Evolutionary conservation across 2,797 vertebrate species (phyloP), one percentile per base, ranked within the genome.

Genomic region (Luscinia megarhynchos): DNA sequence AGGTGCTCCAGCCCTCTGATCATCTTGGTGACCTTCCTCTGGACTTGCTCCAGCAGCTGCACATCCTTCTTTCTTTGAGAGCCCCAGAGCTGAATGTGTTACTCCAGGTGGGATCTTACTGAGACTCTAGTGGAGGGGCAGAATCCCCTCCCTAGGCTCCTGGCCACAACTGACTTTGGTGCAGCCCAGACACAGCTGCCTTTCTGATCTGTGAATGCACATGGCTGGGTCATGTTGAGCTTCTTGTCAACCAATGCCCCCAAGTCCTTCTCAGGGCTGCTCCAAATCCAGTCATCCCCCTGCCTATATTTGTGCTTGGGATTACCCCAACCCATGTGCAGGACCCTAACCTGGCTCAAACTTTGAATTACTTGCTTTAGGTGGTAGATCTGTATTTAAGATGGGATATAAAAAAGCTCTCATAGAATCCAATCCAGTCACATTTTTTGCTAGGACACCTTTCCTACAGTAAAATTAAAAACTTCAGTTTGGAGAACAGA

Each of bases 201-300:
- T n/a, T 58, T 41, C 53, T 41, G 36, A 11, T 20, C 24, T 64
- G 9, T 2, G 5, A 29, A 7, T 1, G 4, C 30, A 27, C 30
- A 8, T 4, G 53, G 38, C 34, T 4, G 10, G 17, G 12, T 78
- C 40, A 12, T 8, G 8, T 15, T 36, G 19, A 59, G 12, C 34
- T 76, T 57, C 62, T 55, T 6, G 1, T 57, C 15, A 9, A 11
- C 20, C 26, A 53, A 12, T 0, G 1, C 0, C 16, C 23, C n/a
- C 27, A 48, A 48, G 59, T 48, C 32, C 4, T 82, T 69, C 57
- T 36, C 30, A 41, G 30, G 13, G 23, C 46, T 83, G 30, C 29
- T 76, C 21, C 63, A 24, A 20, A 54, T 15, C 26, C 21, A 6
- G 68, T 73, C 40, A 58, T 45, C 5, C 8, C 24, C 14, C 45